Evolutionary conservation across 2,888 invertebrate species (phyloP), one percentile per base, ranked within the genome.

Genomic region (Bimastos eiseni): DNA sequence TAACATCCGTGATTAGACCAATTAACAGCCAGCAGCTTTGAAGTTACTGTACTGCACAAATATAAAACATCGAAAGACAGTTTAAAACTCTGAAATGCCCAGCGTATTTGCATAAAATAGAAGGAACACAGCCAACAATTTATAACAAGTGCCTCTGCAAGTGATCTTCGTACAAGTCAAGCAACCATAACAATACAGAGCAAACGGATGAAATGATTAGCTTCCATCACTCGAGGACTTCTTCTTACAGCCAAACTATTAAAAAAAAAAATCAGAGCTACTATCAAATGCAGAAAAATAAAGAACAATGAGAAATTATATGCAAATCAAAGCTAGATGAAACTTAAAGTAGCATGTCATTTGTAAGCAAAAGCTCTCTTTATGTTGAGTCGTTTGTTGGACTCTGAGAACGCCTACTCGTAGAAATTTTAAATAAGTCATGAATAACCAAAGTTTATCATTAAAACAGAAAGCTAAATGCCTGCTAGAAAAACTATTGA

Each of bases 211-310:
- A 70, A 70, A n/a, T 70, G 70, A 70, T 70, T 70, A 70, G 70
- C 30, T 70, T 70, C 70, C 70, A 70, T n/a, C 70, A n/a, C 13
- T n/a, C n/a, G 70, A 70, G 5, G 70, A n/a, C 70, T 70, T 70
- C 70, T 70, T 70, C 70, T 70, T 70, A n/a, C 70, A 70, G 70
- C 30, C 70, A 70, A 70, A n/a, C 70, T 70, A n/a, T 70, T 70
- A 70, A 70, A n/a, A 70, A 70, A n/a, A 70, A 70, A 6, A 70
- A 70, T 19, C 24, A 70, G 0, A 70, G 30, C n/a, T 70, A n/a
- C 30, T n/a, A 13, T 30, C n/a, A 70, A 30, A 70, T 70, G 13
- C n/a, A 70, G n/a, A 70, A 70, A 30, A 70, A 70, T n/a, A n/a
- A 30, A 70, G 70, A 30, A 70, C 19, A 49, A 49, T n/a, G 70